Evolutionary conservation across 2,888 invertebrate genomes (phyloP), one percentile per base, ranked within the genome.

Genomic region (Corbicula japonica): DNA sequence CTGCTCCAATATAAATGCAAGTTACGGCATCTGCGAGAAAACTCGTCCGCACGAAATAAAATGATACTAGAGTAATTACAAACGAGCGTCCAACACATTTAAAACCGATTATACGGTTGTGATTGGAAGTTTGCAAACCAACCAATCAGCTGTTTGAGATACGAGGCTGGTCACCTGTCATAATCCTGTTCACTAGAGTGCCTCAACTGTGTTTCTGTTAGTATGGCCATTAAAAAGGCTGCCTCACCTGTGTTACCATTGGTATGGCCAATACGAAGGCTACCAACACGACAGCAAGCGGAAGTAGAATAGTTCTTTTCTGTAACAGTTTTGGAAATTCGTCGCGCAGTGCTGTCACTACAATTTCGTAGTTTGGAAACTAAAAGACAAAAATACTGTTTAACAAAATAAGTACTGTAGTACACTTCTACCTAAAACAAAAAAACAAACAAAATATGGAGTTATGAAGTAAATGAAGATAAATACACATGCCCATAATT

Each of bases 311-410:
- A 2, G 68, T 72, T 44, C 73, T 80, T 30, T 46, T 63, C 30
- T 77, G 63, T 4, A 80, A 35, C n/a, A 32, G 26, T 48, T 77
- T 78, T 1, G 79, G 76, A 35, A 83, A 83, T 46, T 83, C 80
- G 52, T 83, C 83, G 34, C 28, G 56, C 15, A 83, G 35, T 1
- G 75, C 77, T 10, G 83, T 80, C 8, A 83, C 76, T 0, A 80
- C 80, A 23, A 83, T 80, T 54, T 83, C 83, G 50, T 77, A 83
- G 56, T 68, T 72, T 34, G 83, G 83, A 32, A 83, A 83, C 83
- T 83, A 46, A 48, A 56, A 23, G 48, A 4, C n/a, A 18, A 12
- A 1, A 48, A 10, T 2, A 48, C 4, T 4, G 26, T 6, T n/a
- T 48, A 23, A n/a, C 1, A n/a, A 48, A 23, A 50, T 30, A 26